A percentile compares a stretch with the other conserved stretches of the same genome.
phyloP scores from a whole-genome alignment of 2,113 vertebrate species.

The Amazona vittata region DNA sequence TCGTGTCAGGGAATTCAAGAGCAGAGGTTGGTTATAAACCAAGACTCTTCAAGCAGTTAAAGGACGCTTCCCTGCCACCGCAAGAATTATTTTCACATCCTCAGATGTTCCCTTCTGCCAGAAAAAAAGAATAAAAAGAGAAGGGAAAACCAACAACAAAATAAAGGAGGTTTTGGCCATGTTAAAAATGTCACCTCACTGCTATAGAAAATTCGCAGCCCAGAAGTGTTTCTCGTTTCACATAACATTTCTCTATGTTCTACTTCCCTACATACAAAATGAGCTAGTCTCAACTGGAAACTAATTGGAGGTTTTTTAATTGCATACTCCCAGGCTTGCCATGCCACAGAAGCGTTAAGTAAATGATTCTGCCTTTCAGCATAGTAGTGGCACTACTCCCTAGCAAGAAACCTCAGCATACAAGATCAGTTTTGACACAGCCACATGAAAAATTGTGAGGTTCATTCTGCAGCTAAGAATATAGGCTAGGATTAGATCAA shows the following conservation, averaged over 20 bases:
- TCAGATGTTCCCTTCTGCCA: not conserved
- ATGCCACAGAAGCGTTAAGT: not conserved
- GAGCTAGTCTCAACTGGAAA: not conserved
- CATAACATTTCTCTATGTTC: not conserved
- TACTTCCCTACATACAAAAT: not conserved
- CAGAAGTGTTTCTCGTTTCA: not conserved
- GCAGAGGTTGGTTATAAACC: not conserved
- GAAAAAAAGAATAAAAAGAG: accelerated
- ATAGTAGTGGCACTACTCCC: not conserved
- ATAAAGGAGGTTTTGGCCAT: not conserved
- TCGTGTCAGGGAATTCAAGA: not conserved
- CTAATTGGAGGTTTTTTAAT: not conserved
- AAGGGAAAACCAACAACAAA: not conserved
- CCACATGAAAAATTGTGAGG: not conserved
- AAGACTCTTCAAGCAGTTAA: not conserved
- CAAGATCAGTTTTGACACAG: not conserved
- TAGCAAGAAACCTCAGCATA: not conserved
- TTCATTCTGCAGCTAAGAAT: not conserved
- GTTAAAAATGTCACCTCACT: not conserved
- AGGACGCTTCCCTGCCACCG: not conserved
- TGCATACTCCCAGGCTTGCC: not conserved
- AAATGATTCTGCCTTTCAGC: not conserved
- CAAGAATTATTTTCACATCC: not conserved
- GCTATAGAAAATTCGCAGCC: not conserved
- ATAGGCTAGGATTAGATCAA: not conserved